Conservation (phyloP, 2,888 invertebrate species). For the Brachylomia viminalis region DNA sequence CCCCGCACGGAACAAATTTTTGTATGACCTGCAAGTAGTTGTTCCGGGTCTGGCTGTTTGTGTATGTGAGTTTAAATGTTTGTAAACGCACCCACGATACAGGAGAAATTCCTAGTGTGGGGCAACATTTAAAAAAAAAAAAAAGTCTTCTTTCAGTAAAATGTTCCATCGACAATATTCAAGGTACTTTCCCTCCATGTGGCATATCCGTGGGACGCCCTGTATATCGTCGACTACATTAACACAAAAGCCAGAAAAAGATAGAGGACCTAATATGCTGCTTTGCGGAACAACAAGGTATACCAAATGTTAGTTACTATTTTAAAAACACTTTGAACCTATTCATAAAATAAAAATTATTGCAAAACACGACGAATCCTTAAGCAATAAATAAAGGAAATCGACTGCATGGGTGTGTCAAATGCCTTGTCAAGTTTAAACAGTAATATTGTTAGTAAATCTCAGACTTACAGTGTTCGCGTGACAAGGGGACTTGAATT, state of each 20-base stretch:
- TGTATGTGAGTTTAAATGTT: no score
- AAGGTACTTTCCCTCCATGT: no score
- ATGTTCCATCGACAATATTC: no score
- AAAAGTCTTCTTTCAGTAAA: no score
- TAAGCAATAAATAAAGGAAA: constrained; percentile 8
- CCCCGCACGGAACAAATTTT: no score
- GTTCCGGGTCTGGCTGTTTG: no score
- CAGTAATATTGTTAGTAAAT: constrained; percentile 45
- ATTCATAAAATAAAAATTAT: background rate
- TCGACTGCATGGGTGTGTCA: constrained; percentile 13
- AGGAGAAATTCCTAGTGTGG: no score
- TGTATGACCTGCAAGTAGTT: no score
- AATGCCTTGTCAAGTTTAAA: constrained; percentile 47
- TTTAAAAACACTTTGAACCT: background rate
- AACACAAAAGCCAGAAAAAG: background rate
- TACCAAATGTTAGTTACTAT: background rate
- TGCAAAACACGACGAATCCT: background rate
- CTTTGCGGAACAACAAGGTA: constrained; percentile 10
- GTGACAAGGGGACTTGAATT: constrained; percentile 73
- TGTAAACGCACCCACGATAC: no score
- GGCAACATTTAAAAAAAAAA: no score
- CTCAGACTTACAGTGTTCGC: constrained; percentile 62
- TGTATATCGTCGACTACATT: no score
- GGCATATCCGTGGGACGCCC: no score
- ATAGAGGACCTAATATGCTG: constrained; percentile 11